phyloP scores from a whole-genome alignment of 2,888 invertebrate species.

The Eupsilia transversa region DNA sequence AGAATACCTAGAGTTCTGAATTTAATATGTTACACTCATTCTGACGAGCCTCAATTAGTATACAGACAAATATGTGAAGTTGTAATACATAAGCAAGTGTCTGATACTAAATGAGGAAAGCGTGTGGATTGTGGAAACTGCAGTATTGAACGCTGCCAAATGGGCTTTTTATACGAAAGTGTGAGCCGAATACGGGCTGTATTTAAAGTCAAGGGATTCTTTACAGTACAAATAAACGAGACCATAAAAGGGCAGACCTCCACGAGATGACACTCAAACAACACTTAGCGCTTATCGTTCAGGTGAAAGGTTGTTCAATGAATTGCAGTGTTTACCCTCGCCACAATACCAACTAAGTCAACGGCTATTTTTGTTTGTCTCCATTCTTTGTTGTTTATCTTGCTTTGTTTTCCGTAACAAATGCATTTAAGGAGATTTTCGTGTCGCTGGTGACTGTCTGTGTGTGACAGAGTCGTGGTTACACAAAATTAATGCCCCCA shows the following conservation, averaged over 20 bases:
- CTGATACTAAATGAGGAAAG: constrained; percentile 19
- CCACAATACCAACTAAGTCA: constrained; percentile 71
- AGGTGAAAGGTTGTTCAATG: constrained; percentile 86
- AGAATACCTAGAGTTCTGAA: background rate
- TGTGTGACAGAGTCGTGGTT: constrained; percentile 59
- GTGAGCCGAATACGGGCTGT: constrained; percentile 41
- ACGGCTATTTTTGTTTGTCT: constrained; percentile 69
- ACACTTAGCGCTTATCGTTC: constrained; percentile 81
- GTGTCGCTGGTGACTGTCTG: constrained; percentile 62
- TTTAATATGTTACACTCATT: constrained; percentile 5
- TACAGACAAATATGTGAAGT: constrained; percentile 7
- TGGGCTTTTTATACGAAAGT: constrained; percentile 46
- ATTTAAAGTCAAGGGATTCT: constrained; percentile 51
- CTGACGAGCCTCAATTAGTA: background rate
- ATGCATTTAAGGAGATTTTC: constrained; percentile 69
- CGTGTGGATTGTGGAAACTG: constrained; percentile 6
- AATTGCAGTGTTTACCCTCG: constrained; percentile 80
- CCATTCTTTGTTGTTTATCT: constrained; percentile 68
- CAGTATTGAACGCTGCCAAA: constrained; percentile 46
- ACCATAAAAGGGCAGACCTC: constrained; percentile 70
- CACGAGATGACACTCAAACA: constrained; percentile 75
- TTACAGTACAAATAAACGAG: constrained; percentile 67
- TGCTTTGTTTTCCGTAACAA: constrained; percentile 73
- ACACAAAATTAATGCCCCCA: constrained; percentile 52
- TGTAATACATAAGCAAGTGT: background rate